Base-by-base conservation (phyloP, 2,797 vertebrate species). In the Notoglanidium macrostoma region DNA sequence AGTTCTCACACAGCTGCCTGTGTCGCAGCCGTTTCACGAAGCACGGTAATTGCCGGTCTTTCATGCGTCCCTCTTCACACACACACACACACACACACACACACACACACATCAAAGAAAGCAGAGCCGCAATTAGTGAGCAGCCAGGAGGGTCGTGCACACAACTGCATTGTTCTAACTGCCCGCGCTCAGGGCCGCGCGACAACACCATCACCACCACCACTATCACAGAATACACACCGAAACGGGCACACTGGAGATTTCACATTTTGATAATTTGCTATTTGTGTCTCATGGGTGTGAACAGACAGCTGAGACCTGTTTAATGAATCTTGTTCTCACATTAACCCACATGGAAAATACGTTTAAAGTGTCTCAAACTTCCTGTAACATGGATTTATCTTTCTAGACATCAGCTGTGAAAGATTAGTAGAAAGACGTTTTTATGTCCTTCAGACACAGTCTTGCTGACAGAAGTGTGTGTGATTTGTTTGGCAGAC, bases 1-100 rank as follows among this genome's bases (percentile, higher is more conserved):
- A 88, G 91, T 91, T 92, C 94, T 95, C 94, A 92, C 92, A 94
- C 92, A 95, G 93, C 94, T 94, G 94, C 94, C 95, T 95, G 95
- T 96, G 94, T 95, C 93, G 93, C 93, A 94, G 94, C 94, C 94
- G 94, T 95, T 95, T 94, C 95, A 95, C 94, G 94, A 96, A 95
- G 94, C 93, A 94, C 92, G 89, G 93, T 96, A 96, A 96, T 96
- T 96, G 95, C 94, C 92, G 92, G 93, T 95, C 95, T 96, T 95
- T 96, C 94, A 96, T 95, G 94, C 94, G 88, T 92, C 93, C 68
- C 95, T 95, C 96, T 96, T 96, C 94, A 95, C 89, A 90, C 89
- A 85, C 89, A 89, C 91, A 94, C 95, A 67, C 68, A 73, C 88
- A 86, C 95, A 72, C 87, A 90, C 91, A 94, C 94, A 84, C 68